phyloP scores from a whole-genome alignment of 2,888 invertebrate species.

The Callyntrura guangdongensis region DNA sequence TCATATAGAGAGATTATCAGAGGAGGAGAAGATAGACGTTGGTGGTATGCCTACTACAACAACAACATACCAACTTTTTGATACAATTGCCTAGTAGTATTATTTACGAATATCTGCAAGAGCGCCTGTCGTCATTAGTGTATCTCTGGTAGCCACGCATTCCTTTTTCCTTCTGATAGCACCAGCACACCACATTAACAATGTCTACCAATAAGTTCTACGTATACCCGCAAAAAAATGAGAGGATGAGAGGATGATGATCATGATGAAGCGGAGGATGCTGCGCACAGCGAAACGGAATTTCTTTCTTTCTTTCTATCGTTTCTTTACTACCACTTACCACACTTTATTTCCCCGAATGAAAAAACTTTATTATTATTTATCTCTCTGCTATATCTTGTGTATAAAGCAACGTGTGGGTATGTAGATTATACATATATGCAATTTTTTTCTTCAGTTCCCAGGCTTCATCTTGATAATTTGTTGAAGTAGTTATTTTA shows the following conservation, averaged over 20 bases:
- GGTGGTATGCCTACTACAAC: slow-evolving; percentile 22
- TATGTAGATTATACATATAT: neutral
- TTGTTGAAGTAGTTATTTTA: slow-evolving; percentile 79
- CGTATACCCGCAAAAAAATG: neutral
- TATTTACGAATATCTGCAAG: neutral
- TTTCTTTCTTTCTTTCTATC: slow-evolving; percentile 57
- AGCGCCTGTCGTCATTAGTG: slow-evolving; percentile 50
- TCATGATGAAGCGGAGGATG: slow-evolving; percentile 5
- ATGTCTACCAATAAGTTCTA: neutral
- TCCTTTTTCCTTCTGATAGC: slow-evolving; percentile 38
- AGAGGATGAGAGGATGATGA: slow-evolving; percentile 14
- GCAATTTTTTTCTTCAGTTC: slow-evolving; percentile 68
- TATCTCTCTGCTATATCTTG: slow-evolving; percentile 15
- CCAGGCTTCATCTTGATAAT: slow-evolving; percentile 79
- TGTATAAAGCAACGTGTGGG: neutral
- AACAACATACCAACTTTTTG: slow-evolving; percentile 22
- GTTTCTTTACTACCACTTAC: slow-evolving; percentile 36
- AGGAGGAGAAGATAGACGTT: neutral
- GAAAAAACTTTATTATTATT: slow-evolving; percentile 38
- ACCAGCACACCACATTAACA: too few relatives aligned
- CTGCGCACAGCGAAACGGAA: slow-evolving; percentile 33
- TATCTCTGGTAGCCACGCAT: neutral
- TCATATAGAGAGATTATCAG: too few relatives aligned
- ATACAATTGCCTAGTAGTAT: neutral
- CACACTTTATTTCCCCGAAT: slow-evolving; percentile 45